These are phyloP conservation scores for Philypnodon macrostomus DNA, from an alignment of 2,797 vertebrate genomes.

Conservation along the genomic window DNA sequence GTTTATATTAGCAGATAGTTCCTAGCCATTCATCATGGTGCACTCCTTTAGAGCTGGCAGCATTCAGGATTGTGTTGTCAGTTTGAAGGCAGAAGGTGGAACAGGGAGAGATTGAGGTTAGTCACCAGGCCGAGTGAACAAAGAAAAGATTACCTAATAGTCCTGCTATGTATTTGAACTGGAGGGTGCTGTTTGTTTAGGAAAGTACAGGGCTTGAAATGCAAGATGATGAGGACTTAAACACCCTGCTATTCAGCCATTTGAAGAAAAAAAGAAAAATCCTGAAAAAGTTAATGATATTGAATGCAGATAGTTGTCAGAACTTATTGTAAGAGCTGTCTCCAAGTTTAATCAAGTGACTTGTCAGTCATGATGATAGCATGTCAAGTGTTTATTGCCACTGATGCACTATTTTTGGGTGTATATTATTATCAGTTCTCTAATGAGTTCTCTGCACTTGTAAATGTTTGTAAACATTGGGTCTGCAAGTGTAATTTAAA, in stretches of 20 bases:
- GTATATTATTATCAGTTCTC: conserved; percentile 19
- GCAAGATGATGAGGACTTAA: conserved; percentile 75
- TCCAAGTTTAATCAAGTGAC: conserved; percentile 43
- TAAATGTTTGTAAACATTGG: conserved; percentile 56
- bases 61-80: conserved; percentile 51
- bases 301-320: conserved; percentile 32
- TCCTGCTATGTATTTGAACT: conserved; percentile 88
- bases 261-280: conserved; percentile 40
- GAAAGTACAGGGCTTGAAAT: conserved; percentile 76
- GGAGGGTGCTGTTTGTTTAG: conserved; percentile 85
- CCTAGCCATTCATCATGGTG: conserved; percentile 35
- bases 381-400: conserved; percentile 36
- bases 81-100: conserved; percentile 51
- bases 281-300: conserved; percentile 45
- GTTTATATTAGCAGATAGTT: conserved; percentile 35
- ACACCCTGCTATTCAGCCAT: conserved; percentile 55
- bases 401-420: conserved; percentile 33
- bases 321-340: conserved; percentile 31
- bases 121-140: conserved; percentile 73
- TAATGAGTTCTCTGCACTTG: conserved; percentile 44
- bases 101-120: conserved; percentile 64
- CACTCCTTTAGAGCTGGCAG: conserved; percentile 38
- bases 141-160: conserved; percentile 87
- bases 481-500: conserved; percentile 34
- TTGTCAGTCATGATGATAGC: conserved; percentile 19